Evolutionary conservation across 2,797 vertebrate species (phyloP).

Genomic region (Pipistrellus pygmaeus): DNA sequence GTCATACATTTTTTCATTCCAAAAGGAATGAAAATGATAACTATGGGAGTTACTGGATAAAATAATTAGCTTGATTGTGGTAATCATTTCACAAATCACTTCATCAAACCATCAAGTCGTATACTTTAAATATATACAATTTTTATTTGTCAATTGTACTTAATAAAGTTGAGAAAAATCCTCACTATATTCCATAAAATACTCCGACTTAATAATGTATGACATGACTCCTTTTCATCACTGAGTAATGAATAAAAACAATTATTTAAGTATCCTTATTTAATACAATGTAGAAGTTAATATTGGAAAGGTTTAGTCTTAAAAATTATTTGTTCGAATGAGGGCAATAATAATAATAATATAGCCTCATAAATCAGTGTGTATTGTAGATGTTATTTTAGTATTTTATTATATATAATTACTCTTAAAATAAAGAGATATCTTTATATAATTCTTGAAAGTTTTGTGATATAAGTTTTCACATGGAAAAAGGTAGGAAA

Average conservation of each 20-base stretch:
- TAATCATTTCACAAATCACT: background rate
- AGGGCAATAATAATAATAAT: background rate
- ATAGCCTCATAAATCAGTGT: constrained; percentile 17
- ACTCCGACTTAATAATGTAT: constrained; percentile 2
- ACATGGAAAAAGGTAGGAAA: constrained; percentile 23
- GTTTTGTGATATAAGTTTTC: constrained; percentile 59
- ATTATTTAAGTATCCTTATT: constrained; percentile 55
- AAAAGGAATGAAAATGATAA: background rate
- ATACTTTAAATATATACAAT: background rate
- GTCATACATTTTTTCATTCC: background rate
- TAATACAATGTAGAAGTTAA: background rate
- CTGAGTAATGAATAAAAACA: constrained; percentile 55
- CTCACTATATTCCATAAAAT: background rate
- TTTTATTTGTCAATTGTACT: background rate
- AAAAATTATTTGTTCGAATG: constrained; percentile 29
- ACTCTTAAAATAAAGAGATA: background rate
- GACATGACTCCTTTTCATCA: constrained; percentile 44
- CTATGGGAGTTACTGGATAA: background rate
- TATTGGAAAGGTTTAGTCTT: constrained; percentile 21
- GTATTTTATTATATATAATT: constrained; percentile 25
- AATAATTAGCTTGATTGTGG: background rate
- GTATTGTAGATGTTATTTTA: constrained; percentile 17
- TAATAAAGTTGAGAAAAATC: background rate
- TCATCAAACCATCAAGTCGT: background rate
- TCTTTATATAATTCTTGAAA: background rate